Evolutionary conservation across 2,888 invertebrate genomes (phyloP), one percentile per base, ranked within the genome.

Genomic region (Laothoe populi): DNA sequence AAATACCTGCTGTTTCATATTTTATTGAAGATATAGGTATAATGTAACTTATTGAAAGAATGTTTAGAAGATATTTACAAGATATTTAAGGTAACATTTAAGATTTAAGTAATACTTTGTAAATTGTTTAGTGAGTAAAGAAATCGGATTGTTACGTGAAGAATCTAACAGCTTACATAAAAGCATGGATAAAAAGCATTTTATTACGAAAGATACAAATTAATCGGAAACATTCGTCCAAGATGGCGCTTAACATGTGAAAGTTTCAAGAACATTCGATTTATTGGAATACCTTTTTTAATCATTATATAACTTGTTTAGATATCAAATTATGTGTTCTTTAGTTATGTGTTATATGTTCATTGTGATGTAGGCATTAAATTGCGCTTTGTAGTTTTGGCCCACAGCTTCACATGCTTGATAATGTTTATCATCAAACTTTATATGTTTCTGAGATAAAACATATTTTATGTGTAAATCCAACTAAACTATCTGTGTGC

Each of bases 21-120:
- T 90, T 90, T 88, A 91, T 91, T 90, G 88, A 91, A 92, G 91
- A 90, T 83, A 78, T 80, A 84, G 79, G 83, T 90, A 90, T 86
- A 83, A 87, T 89, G 72, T 88, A 90, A 90, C 88, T 87, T 88
- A 90, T 85, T 82, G 75, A 90, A 90, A 86, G 81, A 79, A 90
- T 84, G 83, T 85, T 81, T 73, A 82, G 82, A 90, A 87, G 86
- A 88, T 92, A 91, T 92, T 89, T 92, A 92, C 92, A 92, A 77
- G 84, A 83, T 82, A 80, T 81, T 83, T 75, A 79, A 79, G 53
- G 75, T 83, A 85, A 86, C 82, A 84, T 86, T 77, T 81, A 81
- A 84, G 83, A 86, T 81, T 83, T 79, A 81, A 74, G 74, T 83
- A 84, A 87, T 85, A 84, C 77, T 82, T 82, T 79, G 74, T 77